These are phyloP conservation scores for Caenorhabditis macrosperma DNA, from an alignment of 2,888 invertebrate species.

Conservation along the genomic window DNA sequence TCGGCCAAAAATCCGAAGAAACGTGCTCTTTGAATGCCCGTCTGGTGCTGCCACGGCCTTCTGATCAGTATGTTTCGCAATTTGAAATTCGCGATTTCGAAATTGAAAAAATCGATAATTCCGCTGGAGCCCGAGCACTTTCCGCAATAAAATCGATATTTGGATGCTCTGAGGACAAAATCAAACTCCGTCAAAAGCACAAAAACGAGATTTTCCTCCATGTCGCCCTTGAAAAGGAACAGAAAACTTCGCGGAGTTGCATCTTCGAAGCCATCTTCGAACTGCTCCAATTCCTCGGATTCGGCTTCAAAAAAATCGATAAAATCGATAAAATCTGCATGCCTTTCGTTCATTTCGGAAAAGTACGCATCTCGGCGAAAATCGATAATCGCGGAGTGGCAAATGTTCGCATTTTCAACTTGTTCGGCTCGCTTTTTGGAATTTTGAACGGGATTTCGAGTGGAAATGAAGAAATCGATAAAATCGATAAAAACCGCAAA, in stretches of 20 bases:
- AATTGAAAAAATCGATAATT: slow-evolving; percentile 14
- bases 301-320: background rate
- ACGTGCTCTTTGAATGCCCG: slow-evolving; percentile 23
- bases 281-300: slow-evolving; percentile 17
- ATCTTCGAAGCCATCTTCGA: slow-evolving; percentile 37
- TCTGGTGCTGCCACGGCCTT: slow-evolving; percentile 30
- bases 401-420: slow-evolving; percentile 36
- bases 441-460: slow-evolving; percentile 12
- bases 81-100: slow-evolving; percentile 37
- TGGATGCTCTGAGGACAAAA: background rate
- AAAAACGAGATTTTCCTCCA: slow-evolving; percentile 43
- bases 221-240: slow-evolving; percentile 29
- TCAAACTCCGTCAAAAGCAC: slow-evolving; percentile 28
- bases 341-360: slow-evolving; percentile 56
- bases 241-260: slow-evolving; percentile 30
- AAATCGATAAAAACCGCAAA: background rate
- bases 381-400: background rate
- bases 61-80: slow-evolving; percentile 35
- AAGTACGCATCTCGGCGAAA: slow-evolving; percentile 38
- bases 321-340: slow-evolving; percentile 13
- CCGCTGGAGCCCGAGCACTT: no score
- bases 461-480: background rate
- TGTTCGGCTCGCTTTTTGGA: slow-evolving; percentile 47
- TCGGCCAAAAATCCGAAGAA: slow-evolving; percentile 5
- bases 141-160: slow-evolving; percentile 17